A percentile compares a stretch with the other conserved stretches of the same genome.
These are phyloP conservation scores for Hofmannophila pseudospretella DNA, from an alignment of 2,888 invertebrate genomes.

Conservation along the genomic window DNA sequence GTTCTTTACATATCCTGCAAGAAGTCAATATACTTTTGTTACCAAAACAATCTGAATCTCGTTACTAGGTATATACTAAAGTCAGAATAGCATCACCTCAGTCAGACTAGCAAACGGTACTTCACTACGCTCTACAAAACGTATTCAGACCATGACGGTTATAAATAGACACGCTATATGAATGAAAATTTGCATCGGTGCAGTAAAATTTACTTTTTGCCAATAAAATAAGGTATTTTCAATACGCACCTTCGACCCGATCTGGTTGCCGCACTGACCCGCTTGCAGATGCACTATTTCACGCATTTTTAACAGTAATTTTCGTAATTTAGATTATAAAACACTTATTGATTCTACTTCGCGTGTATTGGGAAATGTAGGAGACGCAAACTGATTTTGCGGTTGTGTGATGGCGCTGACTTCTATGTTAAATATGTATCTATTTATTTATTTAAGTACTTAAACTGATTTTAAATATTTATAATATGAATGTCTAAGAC, in stretches of 20 bases:
- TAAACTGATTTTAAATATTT: no score
- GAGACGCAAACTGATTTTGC: slow-evolving; percentile 8
- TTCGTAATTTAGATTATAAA: slow-evolving; percentile 19
- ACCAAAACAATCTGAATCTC: no score
- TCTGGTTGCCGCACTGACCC: slow-evolving; percentile 95
- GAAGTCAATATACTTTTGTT: no score
- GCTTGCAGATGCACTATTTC: slow-evolving; percentile 95
- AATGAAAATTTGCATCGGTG: slow-evolving; percentile 8
- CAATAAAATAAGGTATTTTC: slow-evolving; percentile 10
- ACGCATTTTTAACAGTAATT: slow-evolving; percentile 80
- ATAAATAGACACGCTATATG: slow-evolving; percentile 10
- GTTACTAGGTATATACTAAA: no score
- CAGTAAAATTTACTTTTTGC: background rate
- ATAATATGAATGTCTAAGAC: no score
- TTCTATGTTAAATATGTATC: no score
- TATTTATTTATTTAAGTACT: no score
- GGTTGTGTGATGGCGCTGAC: slow-evolving; percentile 2
- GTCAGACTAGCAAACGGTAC: no score
- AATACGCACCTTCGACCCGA: slow-evolving; percentile 88
- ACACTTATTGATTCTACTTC: slow-evolving; percentile 19
- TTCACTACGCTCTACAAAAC: no score
- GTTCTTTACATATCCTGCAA: no score
- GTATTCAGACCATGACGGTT: slow-evolving; percentile 6
- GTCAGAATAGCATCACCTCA: no score
- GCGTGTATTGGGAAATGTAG: slow-evolving; percentile 16